Evolutionary conservation across 2,113 vertebrate genomes (phyloP).

Genomic region (Paradoxurus hermaphroditus): DNA sequence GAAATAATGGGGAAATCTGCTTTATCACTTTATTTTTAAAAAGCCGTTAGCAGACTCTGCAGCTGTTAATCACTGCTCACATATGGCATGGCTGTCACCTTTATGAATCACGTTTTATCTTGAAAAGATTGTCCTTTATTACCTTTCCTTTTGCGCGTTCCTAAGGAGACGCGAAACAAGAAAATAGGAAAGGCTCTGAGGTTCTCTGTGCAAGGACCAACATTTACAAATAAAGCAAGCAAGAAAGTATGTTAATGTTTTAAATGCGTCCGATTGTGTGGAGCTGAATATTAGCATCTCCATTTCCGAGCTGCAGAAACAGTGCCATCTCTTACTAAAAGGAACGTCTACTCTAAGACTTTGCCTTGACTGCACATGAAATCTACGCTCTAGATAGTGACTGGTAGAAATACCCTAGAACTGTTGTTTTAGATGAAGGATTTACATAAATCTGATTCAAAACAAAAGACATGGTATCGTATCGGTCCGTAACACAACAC

Average conservation of each 20-base stretch:
- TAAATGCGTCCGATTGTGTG: background rate
- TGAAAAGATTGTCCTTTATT: constrained; percentile 38
- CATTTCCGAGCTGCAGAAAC: background rate
- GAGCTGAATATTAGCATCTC: background rate
- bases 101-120: constrained; percentile 52
- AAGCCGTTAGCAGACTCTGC: constrained; percentile 41
- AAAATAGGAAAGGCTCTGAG: background rate
- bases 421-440: background rate
- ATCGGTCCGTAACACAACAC: background rate
- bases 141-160: constrained; percentile 12
- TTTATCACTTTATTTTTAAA: constrained; percentile 66
- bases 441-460: background rate
- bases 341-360: background rate
- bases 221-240: background rate
- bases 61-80: constrained; percentile 61
- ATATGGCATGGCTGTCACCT: constrained; percentile 28
- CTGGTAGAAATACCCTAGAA: background rate
- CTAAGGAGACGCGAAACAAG: constrained; percentile 4
- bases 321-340: background rate
- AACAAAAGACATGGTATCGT: background rate
- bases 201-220: background rate
- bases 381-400: background rate
- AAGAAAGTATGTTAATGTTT: background rate
- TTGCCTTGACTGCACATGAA: background rate
- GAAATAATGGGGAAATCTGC: constrained; percentile 45